These are phyloP conservation scores for Caenorhabditis plicata DNA, from an alignment of 2,888 invertebrate species.

Conservation along the genomic window DNA sequence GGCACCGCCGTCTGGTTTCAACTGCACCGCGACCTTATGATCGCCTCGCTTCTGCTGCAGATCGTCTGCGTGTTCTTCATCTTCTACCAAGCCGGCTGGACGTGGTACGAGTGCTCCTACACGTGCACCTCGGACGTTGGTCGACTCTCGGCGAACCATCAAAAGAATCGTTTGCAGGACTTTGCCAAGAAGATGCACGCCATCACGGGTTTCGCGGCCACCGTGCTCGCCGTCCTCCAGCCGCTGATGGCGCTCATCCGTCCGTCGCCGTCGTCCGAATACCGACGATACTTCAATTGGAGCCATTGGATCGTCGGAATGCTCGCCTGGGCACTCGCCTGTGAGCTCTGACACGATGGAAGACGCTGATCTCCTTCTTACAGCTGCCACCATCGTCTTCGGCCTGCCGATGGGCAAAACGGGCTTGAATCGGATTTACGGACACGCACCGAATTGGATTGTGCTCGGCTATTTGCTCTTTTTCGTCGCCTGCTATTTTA, in stretches of 20 bases:
- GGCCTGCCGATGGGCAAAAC: slow-evolving; percentile 51
- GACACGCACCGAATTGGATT: slow-evolving; percentile 48
- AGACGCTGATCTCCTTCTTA: not conserved
- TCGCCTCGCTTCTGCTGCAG: slow-evolving; percentile 42
- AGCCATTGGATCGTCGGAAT: slow-evolving; percentile 50
- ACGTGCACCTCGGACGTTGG: slow-evolving; percentile 45
- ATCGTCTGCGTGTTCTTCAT: slow-evolving; percentile 43
- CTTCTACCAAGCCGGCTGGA: slow-evolving; percentile 52
- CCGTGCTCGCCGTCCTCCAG: slow-evolving; percentile 37
- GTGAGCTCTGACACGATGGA: too few relatives aligned
- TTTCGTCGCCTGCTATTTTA: slow-evolving; percentile 38
- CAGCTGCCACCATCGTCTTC: slow-evolving; percentile 41
- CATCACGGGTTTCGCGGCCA: slow-evolving; percentile 30
- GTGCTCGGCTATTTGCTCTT: slow-evolving; percentile 49
- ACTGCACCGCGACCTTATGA: slow-evolving; percentile 48
- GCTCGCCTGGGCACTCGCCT: slow-evolving; percentile 48
- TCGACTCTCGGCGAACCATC: not conserved
- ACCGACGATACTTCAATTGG: slow-evolving; percentile 50
- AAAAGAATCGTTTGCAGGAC: slow-evolving; percentile 12
- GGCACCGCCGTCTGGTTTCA: slow-evolving; percentile 55
- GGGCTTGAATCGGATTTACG: slow-evolving; percentile 40
- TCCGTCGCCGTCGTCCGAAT: slow-evolving; percentile 40
- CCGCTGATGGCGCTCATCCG: slow-evolving; percentile 43
- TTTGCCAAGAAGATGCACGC: slow-evolving; percentile 33
- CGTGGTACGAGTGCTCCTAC: slow-evolving; percentile 53